Evolutionary conservation across 2,888 invertebrate genomes (phyloP), one percentile per base, ranked within the genome.

Genomic region (Apocheima hispidaria): DNA sequence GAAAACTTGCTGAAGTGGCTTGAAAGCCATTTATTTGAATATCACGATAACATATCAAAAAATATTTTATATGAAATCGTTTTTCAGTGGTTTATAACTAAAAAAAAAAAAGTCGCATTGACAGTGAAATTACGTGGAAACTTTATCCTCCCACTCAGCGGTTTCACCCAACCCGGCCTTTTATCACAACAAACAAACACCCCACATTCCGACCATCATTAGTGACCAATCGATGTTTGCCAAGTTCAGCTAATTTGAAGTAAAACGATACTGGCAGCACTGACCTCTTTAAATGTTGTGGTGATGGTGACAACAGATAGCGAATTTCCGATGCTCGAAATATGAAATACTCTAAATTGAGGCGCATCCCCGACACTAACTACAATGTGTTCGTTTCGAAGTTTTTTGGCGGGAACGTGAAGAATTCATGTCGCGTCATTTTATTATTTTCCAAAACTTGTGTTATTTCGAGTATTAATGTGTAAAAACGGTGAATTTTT

Each of bases 191-290:
- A 69, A 72, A 70, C 69, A 69, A 51, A 51, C 60, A 56, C 52
- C 65, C 70, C 70, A 65, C 64, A 69, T 67, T 60, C 49, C 62
- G 26, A 49, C 63, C 60, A 50, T 71, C 73, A 73, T 74, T 75
- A 74, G 71, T 62, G 65, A 43, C 68, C 69, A 69, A 69, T 73
- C 68, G 63, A 60, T 74, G 70, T 71, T 74, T 71, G 64, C 68
- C 20, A 49, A 67, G 66, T 51, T 63, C 64, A 59, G 54, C 52
- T 44, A 62, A 57, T 62, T 63, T 54, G 58, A 33, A 58, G 61
- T 62, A 57, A 62, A 57, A 56, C 33, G 61, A 62, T 62, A 56
- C 61, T 28, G 52, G 36, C 30, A 41, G 26, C 16, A 46, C 44
- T 21, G 43, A 21, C 4, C 38, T 54, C 30, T 50, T 49, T 40